Conservation (phyloP, 2,113 vertebrate species). For the Ornithorhynchus anatinus region DNA sequence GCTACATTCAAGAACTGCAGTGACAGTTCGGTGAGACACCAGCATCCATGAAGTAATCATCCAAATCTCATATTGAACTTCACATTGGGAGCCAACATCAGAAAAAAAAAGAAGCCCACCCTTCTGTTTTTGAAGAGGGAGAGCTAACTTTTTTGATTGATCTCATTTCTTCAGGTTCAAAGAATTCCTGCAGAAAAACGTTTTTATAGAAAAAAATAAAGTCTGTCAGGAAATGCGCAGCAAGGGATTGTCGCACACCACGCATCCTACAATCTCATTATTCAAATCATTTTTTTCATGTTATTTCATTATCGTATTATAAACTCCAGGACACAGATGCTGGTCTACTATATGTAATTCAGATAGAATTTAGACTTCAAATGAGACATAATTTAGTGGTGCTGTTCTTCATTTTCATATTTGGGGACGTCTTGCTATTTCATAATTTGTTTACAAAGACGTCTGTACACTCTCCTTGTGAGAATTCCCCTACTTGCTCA, state of each 20-base stretch:
- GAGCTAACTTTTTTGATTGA: not conserved
- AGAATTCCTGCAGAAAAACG: slow-evolving; percentile 15
- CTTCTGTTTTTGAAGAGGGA: not conserved
- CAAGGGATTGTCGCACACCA: slow-evolving; percentile 20
- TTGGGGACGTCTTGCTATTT: too few species aligned
- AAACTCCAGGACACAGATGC: slow-evolving; percentile 36
- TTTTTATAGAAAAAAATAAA: slow-evolving; percentile 31
- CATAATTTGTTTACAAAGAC: too few species aligned
- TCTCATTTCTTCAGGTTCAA: slow-evolving; percentile 11
- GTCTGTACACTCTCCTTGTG: too few species aligned
- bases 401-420: too few species aligned
- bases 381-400: too few species aligned
- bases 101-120: not conserved
- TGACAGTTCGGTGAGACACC: slow-evolving; percentile 11
- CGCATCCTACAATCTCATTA: slow-evolving; percentile 31
- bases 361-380: too few species aligned
- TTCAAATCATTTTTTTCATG: slow-evolving; percentile 31
- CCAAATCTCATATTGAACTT: not conserved
- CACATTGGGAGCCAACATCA: not conserved
- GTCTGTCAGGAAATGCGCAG: slow-evolving; percentile 17
- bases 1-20: not conserved
- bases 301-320: slow-evolving; percentile 44
- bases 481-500: too few species aligned
- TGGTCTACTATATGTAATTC: slow-evolving; percentile 19
- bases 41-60: not conserved